Evolutionary conservation across 1,140 invertebrate species (phyloP).

Genomic region (Mylabris phalerata): DNA sequence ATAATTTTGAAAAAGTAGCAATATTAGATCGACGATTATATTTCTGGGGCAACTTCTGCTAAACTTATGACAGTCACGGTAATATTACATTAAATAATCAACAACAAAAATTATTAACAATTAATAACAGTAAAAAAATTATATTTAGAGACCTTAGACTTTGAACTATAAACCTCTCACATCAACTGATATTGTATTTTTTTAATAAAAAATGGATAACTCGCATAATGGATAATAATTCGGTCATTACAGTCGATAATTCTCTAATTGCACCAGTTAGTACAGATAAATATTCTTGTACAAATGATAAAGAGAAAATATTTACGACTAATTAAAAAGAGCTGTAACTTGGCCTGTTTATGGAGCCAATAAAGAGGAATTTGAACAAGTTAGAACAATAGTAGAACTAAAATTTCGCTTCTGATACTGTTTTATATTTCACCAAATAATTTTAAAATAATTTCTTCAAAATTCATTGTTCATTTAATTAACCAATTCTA

Average conservation of each 20-base stretch:
- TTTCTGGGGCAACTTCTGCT: conserved; percentile 26
- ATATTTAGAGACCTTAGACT: not conserved
- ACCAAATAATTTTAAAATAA: too few species aligned
- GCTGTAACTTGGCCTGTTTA: not conserved
- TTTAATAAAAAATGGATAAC: conserved; percentile 22
- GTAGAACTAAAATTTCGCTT: too few species aligned
- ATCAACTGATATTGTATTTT: too few species aligned
- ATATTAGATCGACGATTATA: conserved; percentile 47
- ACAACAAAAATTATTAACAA: not conserved
- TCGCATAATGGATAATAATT: too few species aligned
- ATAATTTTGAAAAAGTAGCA: conserved; percentile 47
- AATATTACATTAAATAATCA: not conserved
- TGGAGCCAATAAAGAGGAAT: not conserved
- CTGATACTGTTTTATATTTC: too few species aligned
- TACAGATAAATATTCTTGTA: not conserved
- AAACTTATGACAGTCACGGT: not conserved
- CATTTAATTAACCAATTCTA: too few species aligned
- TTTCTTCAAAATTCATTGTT: too few species aligned
- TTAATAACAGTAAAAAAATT: not conserved
- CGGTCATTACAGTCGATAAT: conserved; percentile 48
- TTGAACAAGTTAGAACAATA: too few species aligned
- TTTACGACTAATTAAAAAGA: not conserved
- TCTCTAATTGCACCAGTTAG: conserved; percentile 33
- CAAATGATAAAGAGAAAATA: not conserved
- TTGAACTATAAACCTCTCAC: too few species aligned